Evolutionary conservation across 1,140 invertebrate species (phyloP).

Genomic region (Megalonaias nervosa): DNA sequence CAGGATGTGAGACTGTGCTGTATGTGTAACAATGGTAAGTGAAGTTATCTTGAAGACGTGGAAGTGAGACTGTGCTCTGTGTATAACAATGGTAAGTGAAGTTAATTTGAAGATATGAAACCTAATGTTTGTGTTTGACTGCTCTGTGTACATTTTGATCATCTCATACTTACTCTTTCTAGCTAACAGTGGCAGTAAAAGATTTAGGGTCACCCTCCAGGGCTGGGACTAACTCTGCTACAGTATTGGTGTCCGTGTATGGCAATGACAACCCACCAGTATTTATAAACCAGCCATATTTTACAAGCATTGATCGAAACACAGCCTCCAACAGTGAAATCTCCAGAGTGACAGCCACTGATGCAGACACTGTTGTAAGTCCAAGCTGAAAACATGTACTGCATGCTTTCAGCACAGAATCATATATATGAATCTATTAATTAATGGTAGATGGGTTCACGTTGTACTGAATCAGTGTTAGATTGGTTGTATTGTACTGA

Average conservation of each 20-base stretch:
- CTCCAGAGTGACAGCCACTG: conserved; percentile 32
- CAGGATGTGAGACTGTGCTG: no score
- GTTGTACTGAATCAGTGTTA: no score
- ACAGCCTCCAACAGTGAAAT: conserved; percentile 24
- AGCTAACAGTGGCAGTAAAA: conserved; percentile 47
- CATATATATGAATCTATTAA: no score
- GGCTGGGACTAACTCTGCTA: conserved; percentile 34
- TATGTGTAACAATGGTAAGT: no score
- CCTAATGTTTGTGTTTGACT: conserved; percentile 1
- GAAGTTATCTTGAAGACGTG: no score
- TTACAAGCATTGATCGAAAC: conserved; percentile 23
- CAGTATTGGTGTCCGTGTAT: conserved; percentile 37
- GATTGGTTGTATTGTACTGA: no score
- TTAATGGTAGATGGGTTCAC: no score
- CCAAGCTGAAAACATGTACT: no score
- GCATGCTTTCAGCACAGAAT: no score
- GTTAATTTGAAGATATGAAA: neutral
- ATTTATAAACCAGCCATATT: conserved; percentile 33
- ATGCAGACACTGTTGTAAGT: conserved; percentile 40
- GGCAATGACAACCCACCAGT: conserved; percentile 41
- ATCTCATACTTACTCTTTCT: conserved; percentile 9
- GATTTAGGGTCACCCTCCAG: conserved; percentile 49
- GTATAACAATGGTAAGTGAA: no score
- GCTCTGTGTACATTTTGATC: neutral
- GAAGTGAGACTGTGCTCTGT: no score